Base-by-base conservation (phyloP, 2,113 vertebrate genomes). In the Synchiropus splendidus region DNA sequence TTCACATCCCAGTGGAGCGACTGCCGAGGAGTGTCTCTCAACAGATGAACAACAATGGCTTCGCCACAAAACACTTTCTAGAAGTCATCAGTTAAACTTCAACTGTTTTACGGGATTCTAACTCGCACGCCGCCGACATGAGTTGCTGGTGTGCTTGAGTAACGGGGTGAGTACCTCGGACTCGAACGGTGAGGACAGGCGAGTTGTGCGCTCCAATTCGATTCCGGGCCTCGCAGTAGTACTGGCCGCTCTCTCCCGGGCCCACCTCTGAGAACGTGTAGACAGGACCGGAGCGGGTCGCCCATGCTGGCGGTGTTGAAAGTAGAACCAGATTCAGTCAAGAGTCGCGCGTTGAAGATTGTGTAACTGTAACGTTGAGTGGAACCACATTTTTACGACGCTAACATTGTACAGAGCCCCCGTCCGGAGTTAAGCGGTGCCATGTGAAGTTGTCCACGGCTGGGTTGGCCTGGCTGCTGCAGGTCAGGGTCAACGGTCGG, bases 371-470 rank as follows among this genome's bases (percentile, higher is more conserved):
- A 39, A n/a, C n/a, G n/a, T n/a, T n/a, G n/a, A 58, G 46, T 17
- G 36, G 44, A 64, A 70, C 34, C 48, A 67, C 38, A 56, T 76
- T 54, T 56, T 57, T 51, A 36, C 4, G 13, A 59, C 66, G 56
- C 79, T 73, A 44, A 82, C 79, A 73, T 75, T 74, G 75, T 10
- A 55, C 58, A 32, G 71, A 52, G 31, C 58, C 73, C 9, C 79
- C 73, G 9, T 78, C 65, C 48, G 58, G 45, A 37, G 68, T 14
- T 18, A 86, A 70, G 40, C 82, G 75, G 43, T 85, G 80, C 85
- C 85, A 87, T 16, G 85, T 87, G 62, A 82, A 87, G 80, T 87
- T 86, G 58, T 86, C 85, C 58, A 86, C 85, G 0, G 75, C 79
- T 1, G 83, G 83, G 70, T 83, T 82, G 12, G 81, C 84, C 54